phyloP scores from a whole-genome alignment of 2,113 vertebrate genomes.

The Heptranchias perlo region DNA sequence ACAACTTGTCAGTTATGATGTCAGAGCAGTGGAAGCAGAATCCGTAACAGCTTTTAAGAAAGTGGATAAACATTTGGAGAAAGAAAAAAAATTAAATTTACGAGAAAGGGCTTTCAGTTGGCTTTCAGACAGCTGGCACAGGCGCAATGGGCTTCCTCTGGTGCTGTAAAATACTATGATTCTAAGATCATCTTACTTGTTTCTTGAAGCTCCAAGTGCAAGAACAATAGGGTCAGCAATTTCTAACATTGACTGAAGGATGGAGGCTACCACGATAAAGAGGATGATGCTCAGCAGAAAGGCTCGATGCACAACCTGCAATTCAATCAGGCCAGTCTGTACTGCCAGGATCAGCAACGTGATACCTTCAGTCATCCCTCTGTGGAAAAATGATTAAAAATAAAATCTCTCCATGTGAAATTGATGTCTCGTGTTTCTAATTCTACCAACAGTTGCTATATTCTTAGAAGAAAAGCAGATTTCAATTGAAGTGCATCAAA shows the following conservation, averaged over 20 bases:
- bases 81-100: no score
- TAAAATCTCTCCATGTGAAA: constrained; percentile 8
- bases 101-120: no score
- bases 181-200: constrained; percentile 69
- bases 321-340: constrained; percentile 92
- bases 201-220: constrained; percentile 90
- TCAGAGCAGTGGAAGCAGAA: neutral
- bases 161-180: neutral
- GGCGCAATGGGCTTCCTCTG: neutral
- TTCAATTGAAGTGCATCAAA: neutral
- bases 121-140: neutral
- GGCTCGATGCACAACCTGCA: constrained; percentile 92
- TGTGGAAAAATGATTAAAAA: constrained; percentile 49
- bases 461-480: neutral
- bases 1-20: neutral
- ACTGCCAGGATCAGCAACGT: constrained; percentile 89
- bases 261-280: constrained; percentile 95
- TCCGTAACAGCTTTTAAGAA: neutral
- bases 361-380: constrained; percentile 96
- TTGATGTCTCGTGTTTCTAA: neutral
- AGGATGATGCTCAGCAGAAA: constrained; percentile 98
- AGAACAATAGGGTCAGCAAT: constrained; percentile 97
- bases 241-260: constrained; percentile 97
- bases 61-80: neutral
- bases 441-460: neutral